Conservation (phyloP, 2,797 vertebrate species). For the Onychomys arenicola region DNA sequence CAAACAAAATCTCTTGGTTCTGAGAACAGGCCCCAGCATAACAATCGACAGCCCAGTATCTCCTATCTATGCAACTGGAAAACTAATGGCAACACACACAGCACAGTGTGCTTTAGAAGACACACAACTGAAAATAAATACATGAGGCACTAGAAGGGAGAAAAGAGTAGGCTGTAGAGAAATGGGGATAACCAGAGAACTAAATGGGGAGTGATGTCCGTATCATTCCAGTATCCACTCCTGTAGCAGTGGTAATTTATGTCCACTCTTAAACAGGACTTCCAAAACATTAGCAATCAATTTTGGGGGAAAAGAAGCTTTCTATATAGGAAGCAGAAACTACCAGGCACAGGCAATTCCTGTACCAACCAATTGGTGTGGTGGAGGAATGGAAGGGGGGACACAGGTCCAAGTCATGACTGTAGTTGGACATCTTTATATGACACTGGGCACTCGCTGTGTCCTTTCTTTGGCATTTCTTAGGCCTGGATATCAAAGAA, state of each 20-base stretch:
- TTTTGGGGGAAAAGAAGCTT: background rate
- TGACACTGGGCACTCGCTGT: constrained; percentile 17
- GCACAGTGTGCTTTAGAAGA: background rate
- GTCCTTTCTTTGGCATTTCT: constrained; percentile 67
- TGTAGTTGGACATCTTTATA: constrained; percentile 29
- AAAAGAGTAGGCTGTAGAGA: background rate
- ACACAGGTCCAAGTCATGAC: background rate
- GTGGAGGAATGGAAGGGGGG: background rate
- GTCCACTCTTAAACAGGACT: constrained; percentile 43
- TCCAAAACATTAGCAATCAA: background rate
- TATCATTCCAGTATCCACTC: background rate
- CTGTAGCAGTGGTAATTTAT: background rate
- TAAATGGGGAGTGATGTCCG: background rate
- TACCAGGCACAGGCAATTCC: background rate
- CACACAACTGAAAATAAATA: background rate
- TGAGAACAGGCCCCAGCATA: background rate
- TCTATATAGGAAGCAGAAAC: background rate
- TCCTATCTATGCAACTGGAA: background rate
- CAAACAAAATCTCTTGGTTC: background rate
- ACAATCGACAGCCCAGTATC: background rate
- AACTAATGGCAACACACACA: background rate
- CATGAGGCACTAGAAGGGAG: background rate
- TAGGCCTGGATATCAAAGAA: constrained; percentile 72
- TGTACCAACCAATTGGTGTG: background rate
- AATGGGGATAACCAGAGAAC: background rate